These are phyloP conservation scores for Sebastes aleutianus DNA, from an alignment of 2,797 vertebrate species.

Conservation along the genomic window DNA sequence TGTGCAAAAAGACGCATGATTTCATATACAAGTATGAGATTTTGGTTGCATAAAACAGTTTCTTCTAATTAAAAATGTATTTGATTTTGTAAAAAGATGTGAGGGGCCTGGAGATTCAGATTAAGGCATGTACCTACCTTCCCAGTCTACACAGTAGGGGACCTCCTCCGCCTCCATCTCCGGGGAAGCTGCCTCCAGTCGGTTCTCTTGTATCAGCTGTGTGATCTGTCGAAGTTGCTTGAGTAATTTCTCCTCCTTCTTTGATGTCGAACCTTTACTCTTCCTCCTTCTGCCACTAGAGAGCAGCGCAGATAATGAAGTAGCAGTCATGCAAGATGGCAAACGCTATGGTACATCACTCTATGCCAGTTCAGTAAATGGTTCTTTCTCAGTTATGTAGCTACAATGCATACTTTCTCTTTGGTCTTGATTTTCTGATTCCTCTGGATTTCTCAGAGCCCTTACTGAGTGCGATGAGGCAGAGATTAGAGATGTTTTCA, in stretches of 20 bases:
- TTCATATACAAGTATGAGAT: neutral
- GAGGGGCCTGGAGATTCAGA: neutral
- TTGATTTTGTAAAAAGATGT: neutral
- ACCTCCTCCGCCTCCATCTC: conserved; percentile 96
- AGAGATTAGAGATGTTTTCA: neutral
- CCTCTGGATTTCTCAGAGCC: neutral
- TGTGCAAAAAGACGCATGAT: neutral
- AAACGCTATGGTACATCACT: neutral
- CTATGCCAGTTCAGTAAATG: neutral
- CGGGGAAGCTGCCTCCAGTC: conserved; percentile 86
- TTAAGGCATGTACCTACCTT: conserved; percentile 88
- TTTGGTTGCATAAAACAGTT: neutral
- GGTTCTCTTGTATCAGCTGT: conserved; percentile 89
- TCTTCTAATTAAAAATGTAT: neutral
- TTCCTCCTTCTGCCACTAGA: conserved; percentile 72
- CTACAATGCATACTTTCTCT: neutral
- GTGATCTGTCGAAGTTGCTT: conserved; percentile 90
- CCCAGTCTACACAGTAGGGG: conserved; percentile 91
- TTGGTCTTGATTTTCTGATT: neutral
- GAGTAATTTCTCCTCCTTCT: conserved; percentile 89
- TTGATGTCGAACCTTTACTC: conserved; percentile 74
- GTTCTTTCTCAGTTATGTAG: neutral
- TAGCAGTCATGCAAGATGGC: neutral
- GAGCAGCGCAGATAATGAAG: conserved; percentile 39
- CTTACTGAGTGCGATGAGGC: neutral